Percentiles rank a stretch among this genome's conserved stretches.
Evolutionary conservation across 2,888 invertebrate species (phyloP).

Genomic region (Dynastes tityus): DNA sequence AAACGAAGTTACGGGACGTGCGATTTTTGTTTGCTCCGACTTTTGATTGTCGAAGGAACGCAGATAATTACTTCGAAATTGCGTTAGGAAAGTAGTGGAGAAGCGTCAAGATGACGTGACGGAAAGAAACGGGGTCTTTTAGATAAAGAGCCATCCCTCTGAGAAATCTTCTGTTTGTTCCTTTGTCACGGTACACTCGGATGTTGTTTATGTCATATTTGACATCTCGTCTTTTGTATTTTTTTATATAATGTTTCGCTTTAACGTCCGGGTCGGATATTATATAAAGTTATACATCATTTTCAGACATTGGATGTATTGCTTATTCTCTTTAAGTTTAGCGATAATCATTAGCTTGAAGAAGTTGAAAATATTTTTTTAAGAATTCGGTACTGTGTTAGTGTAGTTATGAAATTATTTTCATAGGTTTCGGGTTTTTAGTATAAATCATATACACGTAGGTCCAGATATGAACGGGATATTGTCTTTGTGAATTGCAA

Average conservation of each 20-base stretch:
- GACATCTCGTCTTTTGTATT: constrained; percentile 40
- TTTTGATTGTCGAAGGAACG: constrained; percentile 31
- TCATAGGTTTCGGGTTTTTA: no score
- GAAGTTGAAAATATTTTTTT: no score
- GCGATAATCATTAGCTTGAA: no score
- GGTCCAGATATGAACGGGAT: no score
- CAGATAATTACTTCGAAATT: constrained; percentile 50
- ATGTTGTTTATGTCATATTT: constrained; percentile 37
- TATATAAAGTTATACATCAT: neutral
- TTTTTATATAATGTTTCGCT: constrained; percentile 5
- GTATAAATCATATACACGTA: no score
- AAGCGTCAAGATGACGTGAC: constrained; percentile 32
- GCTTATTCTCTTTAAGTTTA: no score
- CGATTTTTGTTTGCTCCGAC: constrained; percentile 46
- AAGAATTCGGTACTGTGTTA: no score
- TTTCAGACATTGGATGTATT: neutral
- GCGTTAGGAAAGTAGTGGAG: constrained; percentile 31
- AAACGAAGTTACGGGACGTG: constrained; percentile 22
- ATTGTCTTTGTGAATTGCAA: no score
- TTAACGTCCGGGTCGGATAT: neutral
- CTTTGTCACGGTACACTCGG: constrained; percentile 29
- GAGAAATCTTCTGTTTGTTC: constrained; percentile 43
- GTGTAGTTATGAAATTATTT: no score
- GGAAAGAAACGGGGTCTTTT: constrained; percentile 23
- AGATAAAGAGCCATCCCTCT: constrained; percentile 21